Percentiles rank a stretch among this genome's conserved stretches.
Conservation (phyloP, 2,888 invertebrate species). For the Holacanthella duospinosa region DNA sequence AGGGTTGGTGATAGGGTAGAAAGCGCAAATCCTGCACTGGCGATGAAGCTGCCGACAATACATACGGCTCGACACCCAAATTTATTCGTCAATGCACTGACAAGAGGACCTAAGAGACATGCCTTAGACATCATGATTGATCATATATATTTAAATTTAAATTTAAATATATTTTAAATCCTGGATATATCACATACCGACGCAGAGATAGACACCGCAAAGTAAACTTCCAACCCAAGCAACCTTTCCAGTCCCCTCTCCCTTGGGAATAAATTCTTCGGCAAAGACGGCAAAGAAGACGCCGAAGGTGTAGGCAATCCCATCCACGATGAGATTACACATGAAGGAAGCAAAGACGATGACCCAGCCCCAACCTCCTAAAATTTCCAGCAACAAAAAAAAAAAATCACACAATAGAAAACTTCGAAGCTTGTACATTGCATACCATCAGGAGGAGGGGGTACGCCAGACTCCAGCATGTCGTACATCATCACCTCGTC, state of each 20-base stretch:
- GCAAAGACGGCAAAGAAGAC: constrained; percentile 76
- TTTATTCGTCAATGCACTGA: constrained; percentile 90
- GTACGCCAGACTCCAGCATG: constrained; percentile 33
- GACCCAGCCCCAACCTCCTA: constrained; percentile 88
- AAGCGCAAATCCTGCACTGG: constrained; percentile 70
- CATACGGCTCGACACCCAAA: constrained; percentile 90
- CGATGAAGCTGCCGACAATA: constrained; percentile 78
- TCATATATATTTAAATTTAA: no score
- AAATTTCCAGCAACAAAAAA: constrained; percentile 42
- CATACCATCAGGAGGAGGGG: constrained; percentile 48
- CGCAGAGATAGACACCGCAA: constrained; percentile 88
- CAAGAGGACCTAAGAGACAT: constrained; percentile 70
- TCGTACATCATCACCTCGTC: constrained; percentile 32
- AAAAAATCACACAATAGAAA: not conserved
- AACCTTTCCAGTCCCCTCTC: constrained; percentile 59
- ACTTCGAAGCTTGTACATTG: constrained; percentile 53
- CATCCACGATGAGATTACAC: constrained; percentile 97
- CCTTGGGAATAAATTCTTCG: constrained; percentile 55
- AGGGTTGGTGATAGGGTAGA: constrained; percentile 79
- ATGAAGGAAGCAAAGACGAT: constrained; percentile 93
- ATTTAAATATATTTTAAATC: not conserved
- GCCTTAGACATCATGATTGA: no score
- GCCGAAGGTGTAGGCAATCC: constrained; percentile 96
- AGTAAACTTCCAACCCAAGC: constrained; percentile 75
- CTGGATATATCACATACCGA: constrained; percentile 52